These are phyloP conservation scores for Fratercula arctica DNA, from an alignment of 2,797 vertebrate species.

Conservation along the genomic window DNA sequence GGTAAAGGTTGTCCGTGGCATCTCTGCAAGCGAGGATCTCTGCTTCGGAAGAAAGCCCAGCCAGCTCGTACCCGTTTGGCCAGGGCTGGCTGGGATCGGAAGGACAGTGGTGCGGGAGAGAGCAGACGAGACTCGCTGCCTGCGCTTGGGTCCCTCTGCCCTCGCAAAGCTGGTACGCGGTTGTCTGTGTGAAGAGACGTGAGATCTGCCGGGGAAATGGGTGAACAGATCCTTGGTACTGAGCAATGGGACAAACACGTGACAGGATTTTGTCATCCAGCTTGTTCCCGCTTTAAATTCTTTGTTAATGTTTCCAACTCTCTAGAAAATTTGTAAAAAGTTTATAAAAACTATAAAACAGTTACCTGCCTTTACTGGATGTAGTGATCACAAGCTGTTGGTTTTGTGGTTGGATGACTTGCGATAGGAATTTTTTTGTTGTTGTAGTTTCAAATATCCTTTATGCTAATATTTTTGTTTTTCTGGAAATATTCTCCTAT, in stretches of 20 bases:
- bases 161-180: too few species aligned
- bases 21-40: neutral
- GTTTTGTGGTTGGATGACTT: neutral
- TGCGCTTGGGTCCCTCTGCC: neutral
- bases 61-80: too few species aligned
- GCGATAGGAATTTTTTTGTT: neutral
- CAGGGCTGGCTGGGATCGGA: neutral
- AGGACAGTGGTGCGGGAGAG: fast-evolving
- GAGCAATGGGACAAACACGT: neutral
- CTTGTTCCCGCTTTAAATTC: neutral
- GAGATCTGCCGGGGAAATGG: neutral
- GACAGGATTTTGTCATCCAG: neutral
- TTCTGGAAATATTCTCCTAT: neutral
- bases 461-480: neutral
- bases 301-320: neutral
- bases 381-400: neutral
- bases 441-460: neutral
- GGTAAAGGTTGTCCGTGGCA: neutral
- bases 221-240: neutral
- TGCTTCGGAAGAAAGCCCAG: too few species aligned
- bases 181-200: neutral
- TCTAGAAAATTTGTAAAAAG: neutral
- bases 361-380: neutral
- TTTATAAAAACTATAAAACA: neutral
- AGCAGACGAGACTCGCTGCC: neutral